These are phyloP conservation scores for Chrysomallon squamiferum DNA, from an alignment of 1,140 invertebrate genomes.

Conservation along the genomic window DNA sequence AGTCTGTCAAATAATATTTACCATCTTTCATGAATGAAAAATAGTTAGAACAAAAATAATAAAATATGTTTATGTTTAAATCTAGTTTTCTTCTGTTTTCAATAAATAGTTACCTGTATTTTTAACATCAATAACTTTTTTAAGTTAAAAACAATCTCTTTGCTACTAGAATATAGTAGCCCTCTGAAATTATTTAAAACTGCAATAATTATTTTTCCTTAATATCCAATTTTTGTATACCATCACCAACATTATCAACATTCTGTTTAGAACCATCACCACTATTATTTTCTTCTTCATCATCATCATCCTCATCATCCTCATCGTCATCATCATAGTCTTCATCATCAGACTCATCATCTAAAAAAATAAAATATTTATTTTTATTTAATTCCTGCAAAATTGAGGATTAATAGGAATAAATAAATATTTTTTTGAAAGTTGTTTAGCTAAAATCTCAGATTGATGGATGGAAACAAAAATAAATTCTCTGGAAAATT, in stretches of 20 bases:
- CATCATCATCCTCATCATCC: conserved; percentile 44
- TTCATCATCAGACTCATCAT: conserved; percentile 14
- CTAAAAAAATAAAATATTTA: too few species aligned
- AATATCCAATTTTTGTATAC: conserved; percentile 28
- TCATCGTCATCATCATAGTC: conserved; percentile 48
- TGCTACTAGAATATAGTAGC: too few species aligned
- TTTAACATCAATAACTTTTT: too few species aligned
- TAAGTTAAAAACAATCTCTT: too few species aligned
- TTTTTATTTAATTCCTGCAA: not conserved
- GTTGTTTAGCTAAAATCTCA: not conserved
- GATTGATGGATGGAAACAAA: not conserved
- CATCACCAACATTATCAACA: conserved; percentile 68
- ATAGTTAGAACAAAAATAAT: too few species aligned
- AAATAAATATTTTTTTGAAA: not conserved
- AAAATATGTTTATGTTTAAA: too few species aligned
- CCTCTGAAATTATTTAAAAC: too few species aligned
- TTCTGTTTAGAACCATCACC: conserved; percentile 67
- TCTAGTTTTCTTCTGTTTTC: too few species aligned
- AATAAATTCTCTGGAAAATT: too few species aligned
- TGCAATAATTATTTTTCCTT: conserved; percentile 6
- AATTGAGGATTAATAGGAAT: not conserved
- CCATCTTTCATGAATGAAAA: too few species aligned
- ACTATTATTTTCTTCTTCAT: conserved; percentile 61
- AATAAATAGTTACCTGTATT: too few species aligned
- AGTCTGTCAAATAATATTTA: too few species aligned